Evolutionary conservation across 1,140 invertebrate genomes (phyloP), one percentile per base, ranked within the genome.

Genomic region (Hirudo medicinalis): DNA sequence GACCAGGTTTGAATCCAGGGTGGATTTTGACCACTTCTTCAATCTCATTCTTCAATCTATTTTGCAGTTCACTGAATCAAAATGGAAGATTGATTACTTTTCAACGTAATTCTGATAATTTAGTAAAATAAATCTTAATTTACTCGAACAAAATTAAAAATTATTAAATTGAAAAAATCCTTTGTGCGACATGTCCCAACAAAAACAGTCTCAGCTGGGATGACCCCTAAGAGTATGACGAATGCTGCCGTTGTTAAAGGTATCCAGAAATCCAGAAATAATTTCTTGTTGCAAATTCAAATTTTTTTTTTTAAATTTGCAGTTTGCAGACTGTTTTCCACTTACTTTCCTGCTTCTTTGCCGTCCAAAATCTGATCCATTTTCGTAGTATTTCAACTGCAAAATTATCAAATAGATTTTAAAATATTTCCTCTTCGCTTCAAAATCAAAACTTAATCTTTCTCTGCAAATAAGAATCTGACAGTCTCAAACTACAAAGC

Each of bases 31-130:
- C 85, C 55, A 92, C 36, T 81, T 78, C 9, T 75, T 75, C 6
- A 94, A 88, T 79, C 91, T 87, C 75, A 75, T 84, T 79, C n/a
- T 85, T 84, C 53, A 96, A 81, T 66, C 87, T 84, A 74, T 86
- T 82, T 73, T 88, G 86, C 74, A 93, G 90, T 76, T 89, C 87
- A 79, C 91, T 94, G 77, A 81, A 82, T 49, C 11, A 49, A 49
- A 17, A 2, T 49, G 43, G 43, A 49, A 49, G 1, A 8, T 15
- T 17, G 32, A 67, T n/a, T 3, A 43, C 2, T 68, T n/a, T 36
- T 29, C 69, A 15, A 63, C 43, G 6, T 19, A 70, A 54, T 13
- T 22, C 22, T 72, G 22, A 66, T 40, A 68, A 68, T 40, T 17
- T 13, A 68, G 2, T 0, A 68, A 29, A 40, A 13, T 36, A 25